Evolutionary conservation across 2,113 vertebrate species (phyloP).

Genomic region (Plectropomus leopardus): DNA sequence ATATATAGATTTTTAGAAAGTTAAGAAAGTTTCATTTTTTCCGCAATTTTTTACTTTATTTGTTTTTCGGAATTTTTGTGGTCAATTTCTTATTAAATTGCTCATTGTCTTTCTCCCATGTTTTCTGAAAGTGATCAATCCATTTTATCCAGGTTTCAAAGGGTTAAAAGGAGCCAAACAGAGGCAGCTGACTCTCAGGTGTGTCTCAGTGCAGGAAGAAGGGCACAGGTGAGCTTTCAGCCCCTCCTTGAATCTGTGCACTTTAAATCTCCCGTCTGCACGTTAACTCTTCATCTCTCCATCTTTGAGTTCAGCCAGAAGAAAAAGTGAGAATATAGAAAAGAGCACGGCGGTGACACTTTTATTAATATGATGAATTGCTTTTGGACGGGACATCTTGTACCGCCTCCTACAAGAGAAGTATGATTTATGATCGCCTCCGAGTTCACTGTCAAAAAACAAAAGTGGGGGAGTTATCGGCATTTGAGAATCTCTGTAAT

Average conservation of each 20-base stretch:
- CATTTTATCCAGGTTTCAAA: no score
- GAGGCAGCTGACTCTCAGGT: not conserved
- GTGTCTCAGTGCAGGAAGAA: not conserved
- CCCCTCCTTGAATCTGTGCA: not conserved
- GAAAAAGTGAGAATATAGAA: constrained; percentile 32
- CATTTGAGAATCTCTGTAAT: constrained; percentile 66
- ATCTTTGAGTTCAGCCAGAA: constrained; percentile 5
- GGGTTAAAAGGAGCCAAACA: not conserved
- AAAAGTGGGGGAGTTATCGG: constrained; percentile 59
- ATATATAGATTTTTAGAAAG: no score
- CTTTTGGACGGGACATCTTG: constrained; percentile 68
- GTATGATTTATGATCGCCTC: constrained; percentile 71
- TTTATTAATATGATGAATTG: constrained; percentile 75
- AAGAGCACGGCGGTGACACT: constrained; percentile 48
- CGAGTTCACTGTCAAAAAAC: constrained; percentile 66
- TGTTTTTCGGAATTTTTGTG: no score
- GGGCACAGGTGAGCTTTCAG: not conserved
- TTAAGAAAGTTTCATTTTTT: no score
- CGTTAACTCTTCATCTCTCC: constrained; percentile 48
- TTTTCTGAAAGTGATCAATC: no score
- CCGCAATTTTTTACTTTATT: no score
- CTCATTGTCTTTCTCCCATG: no score
- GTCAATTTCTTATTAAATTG: no score
- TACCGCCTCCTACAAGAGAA: constrained; percentile 55
- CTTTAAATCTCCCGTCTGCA: constrained; percentile 15